phyloP scores from a whole-genome alignment of 2,888 invertebrate genomes.

The Cephus sareptanus region DNA sequence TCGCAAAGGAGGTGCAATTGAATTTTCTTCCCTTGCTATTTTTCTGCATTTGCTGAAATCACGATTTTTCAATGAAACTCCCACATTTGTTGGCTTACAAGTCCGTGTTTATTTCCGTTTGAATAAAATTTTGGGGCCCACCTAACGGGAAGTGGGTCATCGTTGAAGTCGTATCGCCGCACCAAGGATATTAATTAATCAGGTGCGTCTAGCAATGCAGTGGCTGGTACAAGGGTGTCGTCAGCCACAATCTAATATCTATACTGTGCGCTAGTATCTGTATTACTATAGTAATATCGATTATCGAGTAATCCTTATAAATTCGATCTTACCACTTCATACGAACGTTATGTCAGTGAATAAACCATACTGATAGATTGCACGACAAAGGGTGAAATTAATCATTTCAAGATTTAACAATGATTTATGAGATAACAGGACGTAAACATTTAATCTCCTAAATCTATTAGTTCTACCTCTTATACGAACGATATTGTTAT shows the following conservation, averaged over 20 bases:
- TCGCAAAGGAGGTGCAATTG: not conserved
- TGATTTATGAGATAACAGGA: slow-evolving; percentile 47
- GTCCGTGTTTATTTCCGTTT: not conserved
- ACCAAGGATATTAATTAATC: not conserved
- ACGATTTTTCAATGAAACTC: not conserved
- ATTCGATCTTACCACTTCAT: not conserved
- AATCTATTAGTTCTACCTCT: not conserved
- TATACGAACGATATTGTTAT: not conserved
- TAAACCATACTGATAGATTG: slow-evolving; percentile 55
- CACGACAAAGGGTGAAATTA: slow-evolving; percentile 49
- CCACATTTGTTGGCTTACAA: not conserved
- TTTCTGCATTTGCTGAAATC: not conserved
- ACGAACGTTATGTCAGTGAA: slow-evolving; percentile 42
- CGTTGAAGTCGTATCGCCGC: not conserved
- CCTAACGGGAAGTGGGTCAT: not conserved
- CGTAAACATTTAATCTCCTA: not conserved
- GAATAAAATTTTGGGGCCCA: not conserved
- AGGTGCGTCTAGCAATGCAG: not conserved
- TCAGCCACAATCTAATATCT: not conserved
- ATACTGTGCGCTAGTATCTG: not conserved
- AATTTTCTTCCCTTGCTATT: not conserved
- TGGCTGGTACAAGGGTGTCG: not conserved
- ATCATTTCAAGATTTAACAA: slow-evolving; percentile 58
- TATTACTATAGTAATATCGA: not conserved
- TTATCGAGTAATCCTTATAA: not conserved